These are phyloP conservation scores for Lagopus muta DNA, from an alignment of 2,113 vertebrate genomes.

Conservation along the genomic window DNA sequence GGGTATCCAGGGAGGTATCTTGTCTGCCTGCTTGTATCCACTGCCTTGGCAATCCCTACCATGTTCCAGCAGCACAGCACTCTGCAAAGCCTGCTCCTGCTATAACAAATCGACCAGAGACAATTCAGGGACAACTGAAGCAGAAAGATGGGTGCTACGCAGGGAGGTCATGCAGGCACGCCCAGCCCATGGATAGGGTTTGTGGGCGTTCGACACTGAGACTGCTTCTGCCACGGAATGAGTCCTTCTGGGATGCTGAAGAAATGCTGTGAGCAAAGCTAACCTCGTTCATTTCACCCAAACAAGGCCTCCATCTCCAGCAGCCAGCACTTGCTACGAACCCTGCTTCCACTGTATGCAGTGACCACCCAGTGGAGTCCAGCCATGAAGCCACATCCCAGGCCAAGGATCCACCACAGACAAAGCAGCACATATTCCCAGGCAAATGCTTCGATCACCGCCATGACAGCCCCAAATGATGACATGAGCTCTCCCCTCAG, in stretches of 20 bases:
- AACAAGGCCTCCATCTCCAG: not conserved
- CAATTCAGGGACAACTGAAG: not conserved
- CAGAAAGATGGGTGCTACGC: not conserved
- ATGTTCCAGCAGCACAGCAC: not conserved
- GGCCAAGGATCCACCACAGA: not conserved
- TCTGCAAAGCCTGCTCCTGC: not conserved
- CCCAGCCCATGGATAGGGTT: not conserved
- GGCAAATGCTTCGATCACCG: not conserved
- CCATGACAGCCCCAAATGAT: not conserved
- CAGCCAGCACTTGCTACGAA: not conserved
- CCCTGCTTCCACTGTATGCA: not conserved
- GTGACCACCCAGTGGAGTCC: not conserved
- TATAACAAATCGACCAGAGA: not conserved
- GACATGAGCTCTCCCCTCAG: not conserved
- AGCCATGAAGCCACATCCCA: not conserved
- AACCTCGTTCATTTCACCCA: not conserved
- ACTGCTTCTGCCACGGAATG: rapidly evolving
- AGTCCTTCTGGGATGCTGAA: not conserved
- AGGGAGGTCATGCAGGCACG: rapidly evolving
- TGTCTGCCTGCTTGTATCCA: rapidly evolving
- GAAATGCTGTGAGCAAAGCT: not conserved
- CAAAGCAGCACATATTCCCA: not conserved
- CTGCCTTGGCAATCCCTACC: not conserved
- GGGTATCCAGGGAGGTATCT: not conserved
- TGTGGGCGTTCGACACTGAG: not conserved